These are phyloP conservation scores for Aradus depressus DNA, from an alignment of 2,888 invertebrate species.

Conservation along the genomic window DNA sequence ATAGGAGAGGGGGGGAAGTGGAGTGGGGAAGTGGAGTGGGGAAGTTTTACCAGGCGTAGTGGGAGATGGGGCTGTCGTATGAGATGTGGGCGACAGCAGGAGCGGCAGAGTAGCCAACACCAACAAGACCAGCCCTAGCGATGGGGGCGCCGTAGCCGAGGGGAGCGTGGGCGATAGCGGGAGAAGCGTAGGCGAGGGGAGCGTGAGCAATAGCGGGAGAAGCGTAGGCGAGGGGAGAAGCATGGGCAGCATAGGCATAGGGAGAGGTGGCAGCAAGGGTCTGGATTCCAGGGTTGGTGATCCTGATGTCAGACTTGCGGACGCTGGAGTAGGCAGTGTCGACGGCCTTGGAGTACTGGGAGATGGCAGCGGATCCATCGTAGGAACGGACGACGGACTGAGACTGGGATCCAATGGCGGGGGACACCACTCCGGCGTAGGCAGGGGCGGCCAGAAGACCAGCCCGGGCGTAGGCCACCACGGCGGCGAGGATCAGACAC, in stretches of 20 bases:
- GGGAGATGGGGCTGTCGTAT: conserved; percentile 29
- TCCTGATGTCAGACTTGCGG: conserved; percentile 47
- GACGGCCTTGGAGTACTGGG: conserved; percentile 47
- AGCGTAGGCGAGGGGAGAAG: conserved; percentile 34
- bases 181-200: conserved; percentile 1
- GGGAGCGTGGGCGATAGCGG: background rate
- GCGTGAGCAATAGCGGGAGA: too few species aligned
- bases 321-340: conserved; percentile 50
- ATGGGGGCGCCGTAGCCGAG: conserved; percentile 26
- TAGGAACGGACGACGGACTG: conserved; percentile 48
- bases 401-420: conserved; percentile 39
- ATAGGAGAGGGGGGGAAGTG: too few species aligned
- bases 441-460: conserved; percentile 15
- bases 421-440: conserved; percentile 30
- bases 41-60: too few species aligned
- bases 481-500: conserved; percentile 8
- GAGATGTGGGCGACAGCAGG: conserved; percentile 30
- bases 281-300: conserved; percentile 49
- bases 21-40: too few species aligned
- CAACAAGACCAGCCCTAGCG: conserved; percentile 20
- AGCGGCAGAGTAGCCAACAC: conserved; percentile 30
- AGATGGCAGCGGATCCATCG: conserved; percentile 45
- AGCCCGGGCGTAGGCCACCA: conserved; percentile 18
- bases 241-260: conserved; percentile 36
- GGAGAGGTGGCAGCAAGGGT: conserved; percentile 35